Evolutionary conservation across 2,797 vertebrate genomes (phyloP).

Genomic region (Odontamblyopus lacepedii): DNA sequence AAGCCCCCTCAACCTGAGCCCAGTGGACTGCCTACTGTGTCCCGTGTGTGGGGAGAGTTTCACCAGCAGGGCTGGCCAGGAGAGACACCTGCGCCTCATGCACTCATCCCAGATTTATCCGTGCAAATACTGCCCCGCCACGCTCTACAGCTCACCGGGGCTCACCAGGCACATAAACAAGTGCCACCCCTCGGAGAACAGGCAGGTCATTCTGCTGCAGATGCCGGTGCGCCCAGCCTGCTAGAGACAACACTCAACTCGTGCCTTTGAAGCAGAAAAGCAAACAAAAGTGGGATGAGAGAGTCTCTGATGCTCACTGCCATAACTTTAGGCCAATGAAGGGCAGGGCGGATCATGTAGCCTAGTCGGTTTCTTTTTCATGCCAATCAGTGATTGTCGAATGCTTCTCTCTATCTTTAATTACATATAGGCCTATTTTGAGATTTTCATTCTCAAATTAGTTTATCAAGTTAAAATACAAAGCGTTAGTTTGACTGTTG

Average conservation of each 20-base stretch:
- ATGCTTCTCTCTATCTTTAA: constrained; percentile 75
- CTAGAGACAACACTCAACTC: constrained; percentile 68
- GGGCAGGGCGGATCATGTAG: constrained; percentile 66
- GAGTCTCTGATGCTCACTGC: constrained; percentile 63
- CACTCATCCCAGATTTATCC: constrained; percentile 95
- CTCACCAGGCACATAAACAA: constrained; percentile 99
- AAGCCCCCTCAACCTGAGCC: constrained; percentile 78
- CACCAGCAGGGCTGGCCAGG: constrained; percentile 89
- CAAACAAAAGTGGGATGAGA: constrained; percentile 34
- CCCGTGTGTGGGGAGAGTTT: constrained; percentile 94
- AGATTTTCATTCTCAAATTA: constrained; percentile 73
- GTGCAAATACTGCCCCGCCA: constrained; percentile 98
- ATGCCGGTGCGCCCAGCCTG: constrained; percentile 97
- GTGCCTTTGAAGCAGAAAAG: constrained; percentile 68
- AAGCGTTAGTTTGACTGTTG: constrained; percentile 84
- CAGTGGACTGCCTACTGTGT: constrained; percentile 88
- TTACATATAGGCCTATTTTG: constrained; percentile 74
- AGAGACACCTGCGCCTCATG: constrained; percentile 94
- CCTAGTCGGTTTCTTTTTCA: constrained; percentile 66
- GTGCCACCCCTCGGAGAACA: constrained; percentile 98
- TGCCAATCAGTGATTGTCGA: constrained; percentile 80
- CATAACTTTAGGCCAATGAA: constrained; percentile 68
- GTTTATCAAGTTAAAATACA: constrained; percentile 73
- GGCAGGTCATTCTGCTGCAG: constrained; percentile 97
- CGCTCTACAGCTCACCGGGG: constrained; percentile 97